Evolutionary conservation across 2,888 invertebrate genomes (phyloP).

Genomic region (Pammene fasciana): DNA sequence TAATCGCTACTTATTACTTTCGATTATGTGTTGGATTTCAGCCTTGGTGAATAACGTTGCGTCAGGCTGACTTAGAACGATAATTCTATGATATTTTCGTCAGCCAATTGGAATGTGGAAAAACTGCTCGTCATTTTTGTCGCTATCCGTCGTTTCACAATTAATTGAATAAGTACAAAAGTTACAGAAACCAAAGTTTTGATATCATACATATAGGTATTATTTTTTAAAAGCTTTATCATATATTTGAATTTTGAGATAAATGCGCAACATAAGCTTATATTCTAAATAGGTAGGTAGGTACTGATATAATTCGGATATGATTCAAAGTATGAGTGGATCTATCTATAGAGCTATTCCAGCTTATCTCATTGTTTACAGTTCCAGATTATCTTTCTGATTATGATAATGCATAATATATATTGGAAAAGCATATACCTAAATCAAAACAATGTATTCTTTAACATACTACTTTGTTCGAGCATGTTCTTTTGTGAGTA

Average conservation of each 20-base stretch:
- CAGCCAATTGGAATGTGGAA: background rate
- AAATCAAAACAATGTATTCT: constrained; percentile 4
- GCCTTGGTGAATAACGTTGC: constrained; percentile 66
- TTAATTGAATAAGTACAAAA: background rate
- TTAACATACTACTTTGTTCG: constrained; percentile 20
- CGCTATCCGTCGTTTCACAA: background rate
- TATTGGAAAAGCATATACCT: background rate
- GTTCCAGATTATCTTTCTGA: constrained; percentile 5
- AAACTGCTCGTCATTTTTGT: background rate
- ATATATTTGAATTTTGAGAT: too few species aligned
- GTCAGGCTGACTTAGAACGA: constrained; percentile 52
- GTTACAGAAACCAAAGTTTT: background rate
- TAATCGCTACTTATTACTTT: constrained; percentile 63
- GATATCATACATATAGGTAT: background rate
- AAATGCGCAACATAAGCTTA: too few species aligned
- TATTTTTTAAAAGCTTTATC: background rate
- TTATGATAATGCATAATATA: constrained; percentile 20
- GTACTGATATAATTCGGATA: too few species aligned
- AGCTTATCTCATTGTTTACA: too few species aligned
- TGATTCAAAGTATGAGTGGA: too few species aligned
- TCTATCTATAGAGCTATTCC: too few species aligned
- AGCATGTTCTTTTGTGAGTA: constrained; percentile 31
- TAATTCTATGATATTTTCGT: constrained; percentile 10
- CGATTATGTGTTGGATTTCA: constrained; percentile 68
- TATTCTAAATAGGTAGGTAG: too few species aligned